Evolutionary conservation across 2,797 vertebrate genomes (phyloP).

Genomic region (Pitangus sulphuratus): DNA sequence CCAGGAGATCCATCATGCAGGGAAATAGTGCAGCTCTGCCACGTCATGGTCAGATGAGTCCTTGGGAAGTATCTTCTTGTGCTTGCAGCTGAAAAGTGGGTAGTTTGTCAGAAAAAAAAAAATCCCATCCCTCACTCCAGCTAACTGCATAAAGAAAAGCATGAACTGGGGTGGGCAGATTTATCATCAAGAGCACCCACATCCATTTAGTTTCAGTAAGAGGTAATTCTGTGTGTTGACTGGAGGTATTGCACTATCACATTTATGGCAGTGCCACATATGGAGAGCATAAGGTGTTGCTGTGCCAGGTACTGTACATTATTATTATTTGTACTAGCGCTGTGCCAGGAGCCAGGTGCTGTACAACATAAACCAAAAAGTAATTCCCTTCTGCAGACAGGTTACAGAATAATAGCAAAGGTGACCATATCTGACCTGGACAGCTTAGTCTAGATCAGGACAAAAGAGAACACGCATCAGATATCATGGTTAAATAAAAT

Average conservation of each 20-base stretch:
- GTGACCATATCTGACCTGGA: conserved; percentile 42
- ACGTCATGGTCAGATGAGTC: not conserved
- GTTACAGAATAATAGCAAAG: conserved; percentile 60
- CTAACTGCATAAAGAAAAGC: conserved; percentile 34
- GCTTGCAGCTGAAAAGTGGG: not conserved
- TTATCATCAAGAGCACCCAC: conserved; percentile 7
- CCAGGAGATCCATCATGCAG: not conserved
- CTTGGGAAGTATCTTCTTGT: not conserved
- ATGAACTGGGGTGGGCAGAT: conserved; percentile 6
- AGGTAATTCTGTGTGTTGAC: conserved; percentile 1
- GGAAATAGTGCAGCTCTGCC: not conserved
- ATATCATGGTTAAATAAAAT: not conserved
- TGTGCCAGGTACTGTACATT: conserved; percentile 40
- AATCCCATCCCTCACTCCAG: conserved; percentile 1
- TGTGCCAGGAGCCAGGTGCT: not conserved
- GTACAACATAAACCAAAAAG: conserved; percentile 66
- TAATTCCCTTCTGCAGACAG: conserved; percentile 35
- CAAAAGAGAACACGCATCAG: not conserved
- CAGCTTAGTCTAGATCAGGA: conserved; percentile 40
- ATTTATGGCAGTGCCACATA: conserved; percentile 41
- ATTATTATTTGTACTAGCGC: conserved; percentile 68
- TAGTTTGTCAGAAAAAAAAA: not conserved
- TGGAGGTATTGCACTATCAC: conserved; percentile 21
- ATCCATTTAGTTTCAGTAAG: conserved; percentile 28
- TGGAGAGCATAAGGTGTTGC: not conserved